These are phyloP conservation scores for Clarias pachynema DNA, from an alignment of 2,797 vertebrate species.

Conservation along the genomic window DNA sequence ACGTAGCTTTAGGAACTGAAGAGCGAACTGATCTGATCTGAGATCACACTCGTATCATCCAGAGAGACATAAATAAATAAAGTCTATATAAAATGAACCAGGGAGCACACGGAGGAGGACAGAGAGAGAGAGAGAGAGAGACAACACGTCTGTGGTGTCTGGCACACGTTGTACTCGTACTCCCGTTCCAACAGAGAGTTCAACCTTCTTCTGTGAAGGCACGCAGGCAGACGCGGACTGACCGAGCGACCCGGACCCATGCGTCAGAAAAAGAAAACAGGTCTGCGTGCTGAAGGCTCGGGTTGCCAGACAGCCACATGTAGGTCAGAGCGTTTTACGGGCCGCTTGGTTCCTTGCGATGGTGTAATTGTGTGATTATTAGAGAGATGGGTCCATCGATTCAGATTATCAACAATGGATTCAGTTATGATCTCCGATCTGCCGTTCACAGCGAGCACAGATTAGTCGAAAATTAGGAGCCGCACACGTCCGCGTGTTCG, in stretches of 20 bases:
- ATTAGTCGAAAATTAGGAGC: too few species aligned
- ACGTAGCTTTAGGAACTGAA: neutral
- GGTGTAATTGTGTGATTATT: too few species aligned
- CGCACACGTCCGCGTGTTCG: too few species aligned
- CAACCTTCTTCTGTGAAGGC: slow-evolving; percentile 59
- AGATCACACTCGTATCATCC: neutral
- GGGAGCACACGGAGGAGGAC: neutral
- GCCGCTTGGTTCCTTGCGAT: too few species aligned
- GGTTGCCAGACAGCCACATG: slow-evolving; percentile 64
- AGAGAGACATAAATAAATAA: neutral
- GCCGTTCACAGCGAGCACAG: too few species aligned
- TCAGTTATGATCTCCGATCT: too few species aligned
- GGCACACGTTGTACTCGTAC: too few species aligned
- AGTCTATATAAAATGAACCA: neutral
- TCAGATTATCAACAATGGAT: too few species aligned
- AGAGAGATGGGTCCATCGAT: too few species aligned
- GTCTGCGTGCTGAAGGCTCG: slow-evolving; percentile 41
- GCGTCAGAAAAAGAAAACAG: slow-evolving; percentile 25
- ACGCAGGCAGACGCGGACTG: neutral
- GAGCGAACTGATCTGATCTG: neutral
- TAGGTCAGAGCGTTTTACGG: slow-evolving; percentile 61
- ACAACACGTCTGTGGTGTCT: too few species aligned
- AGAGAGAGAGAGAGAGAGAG: too few species aligned
- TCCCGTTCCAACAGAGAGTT: neutral
- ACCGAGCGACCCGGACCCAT: slow-evolving; percentile 3